A percentile compares a stretch with the other conserved stretches of the same genome.
phyloP scores from a whole-genome alignment of 2,113 vertebrate genomes.

The Forbesichthys agassizii region DNA sequence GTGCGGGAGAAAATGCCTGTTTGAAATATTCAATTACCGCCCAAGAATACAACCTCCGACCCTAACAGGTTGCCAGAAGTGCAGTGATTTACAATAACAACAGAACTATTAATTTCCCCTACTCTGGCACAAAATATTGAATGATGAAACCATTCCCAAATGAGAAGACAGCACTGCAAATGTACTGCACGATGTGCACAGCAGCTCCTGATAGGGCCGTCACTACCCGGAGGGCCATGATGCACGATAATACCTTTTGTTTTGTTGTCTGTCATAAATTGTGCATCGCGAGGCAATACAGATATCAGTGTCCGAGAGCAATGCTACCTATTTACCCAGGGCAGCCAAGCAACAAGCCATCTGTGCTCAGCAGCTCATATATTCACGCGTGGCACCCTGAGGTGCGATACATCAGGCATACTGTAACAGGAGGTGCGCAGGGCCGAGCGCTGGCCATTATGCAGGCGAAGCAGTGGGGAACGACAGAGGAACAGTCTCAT shows the following conservation, averaged over 20 bases:
- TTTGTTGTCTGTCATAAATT: constrained; percentile 62
- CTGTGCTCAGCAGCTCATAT: constrained; percentile 49
- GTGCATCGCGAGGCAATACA: constrained; percentile 22
- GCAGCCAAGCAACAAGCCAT: constrained; percentile 51
- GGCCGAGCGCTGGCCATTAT: constrained; percentile 35
- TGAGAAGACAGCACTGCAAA: constrained; percentile 33
- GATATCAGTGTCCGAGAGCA: constrained; percentile 36
- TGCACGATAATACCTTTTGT: constrained; percentile 56
- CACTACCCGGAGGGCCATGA: constrained; percentile 51
- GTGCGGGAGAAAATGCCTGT: not conserved
- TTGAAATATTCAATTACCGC: constrained; percentile 20
- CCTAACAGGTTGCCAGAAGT: constrained; percentile 20
- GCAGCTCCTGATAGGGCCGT: constrained; percentile 44
- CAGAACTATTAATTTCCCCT: constrained; percentile 30
- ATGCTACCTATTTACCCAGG: constrained; percentile 57
- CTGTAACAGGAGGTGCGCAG: constrained; percentile 34
- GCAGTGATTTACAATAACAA: constrained; percentile 30
- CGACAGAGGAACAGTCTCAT: constrained; percentile 48
- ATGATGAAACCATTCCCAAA: constrained; percentile 21
- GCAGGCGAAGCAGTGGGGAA: constrained; percentile 41
- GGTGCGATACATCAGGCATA: constrained; percentile 49
- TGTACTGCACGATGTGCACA: constrained; percentile 33
- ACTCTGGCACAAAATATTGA: constrained; percentile 34
- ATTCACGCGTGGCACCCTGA: constrained; percentile 42
- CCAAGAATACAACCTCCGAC: constrained; percentile 11